Evolutionary conservation across 2,888 invertebrate genomes (phyloP).

Genomic region (Andrena bucephala): DNA sequence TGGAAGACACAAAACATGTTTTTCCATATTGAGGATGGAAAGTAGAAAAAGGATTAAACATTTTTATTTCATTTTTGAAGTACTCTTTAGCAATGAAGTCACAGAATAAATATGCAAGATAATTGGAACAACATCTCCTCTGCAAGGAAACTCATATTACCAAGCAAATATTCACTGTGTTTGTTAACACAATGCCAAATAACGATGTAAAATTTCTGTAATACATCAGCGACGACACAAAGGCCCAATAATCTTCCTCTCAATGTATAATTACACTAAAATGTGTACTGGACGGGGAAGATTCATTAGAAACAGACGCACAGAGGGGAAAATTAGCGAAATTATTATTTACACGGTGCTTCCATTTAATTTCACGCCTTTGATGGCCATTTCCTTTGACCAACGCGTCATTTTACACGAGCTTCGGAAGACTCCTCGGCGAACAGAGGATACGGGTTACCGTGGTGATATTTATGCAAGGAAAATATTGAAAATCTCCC

Average conservation of each 20-base stretch:
- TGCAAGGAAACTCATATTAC: background rate
- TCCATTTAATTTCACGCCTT: background rate
- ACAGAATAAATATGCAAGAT: background rate
- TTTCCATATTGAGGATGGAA: too few species aligned
- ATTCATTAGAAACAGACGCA: background rate
- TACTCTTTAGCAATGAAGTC: background rate
- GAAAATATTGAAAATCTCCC: constrained; percentile 1
- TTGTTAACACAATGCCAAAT: too few species aligned
- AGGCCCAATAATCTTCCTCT: too few species aligned
- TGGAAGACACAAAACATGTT: too few species aligned
- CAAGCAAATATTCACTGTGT: too few species aligned
- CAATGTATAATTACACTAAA: background rate
- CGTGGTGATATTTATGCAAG: background rate
- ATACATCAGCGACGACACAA: background rate
- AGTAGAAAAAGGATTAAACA: too few species aligned
- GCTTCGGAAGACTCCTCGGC: background rate
- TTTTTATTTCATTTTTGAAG: too few species aligned
- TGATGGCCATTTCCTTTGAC: background rate
- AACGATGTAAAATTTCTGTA: background rate
- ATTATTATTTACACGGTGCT: background rate
- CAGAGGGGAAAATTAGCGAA: background rate
- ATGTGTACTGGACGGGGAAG: background rate
- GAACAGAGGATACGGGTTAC: background rate
- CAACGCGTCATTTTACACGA: background rate
- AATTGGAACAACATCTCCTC: background rate